These are phyloP conservation scores for Hylia prasina DNA, from an alignment of 2,113 vertebrate genomes.

Conservation along the genomic window DNA sequence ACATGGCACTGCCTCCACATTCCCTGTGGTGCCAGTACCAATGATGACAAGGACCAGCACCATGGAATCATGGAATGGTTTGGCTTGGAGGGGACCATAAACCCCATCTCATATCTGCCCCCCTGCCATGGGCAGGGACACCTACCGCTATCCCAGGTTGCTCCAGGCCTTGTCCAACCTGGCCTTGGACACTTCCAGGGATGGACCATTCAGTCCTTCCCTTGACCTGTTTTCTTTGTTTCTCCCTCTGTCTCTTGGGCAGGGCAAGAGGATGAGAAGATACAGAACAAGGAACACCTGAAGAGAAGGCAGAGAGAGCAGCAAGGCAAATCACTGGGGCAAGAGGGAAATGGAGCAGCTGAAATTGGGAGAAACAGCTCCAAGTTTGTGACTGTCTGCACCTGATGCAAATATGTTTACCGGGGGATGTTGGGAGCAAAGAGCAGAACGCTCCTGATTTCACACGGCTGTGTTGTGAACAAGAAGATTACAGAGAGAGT, in stretches of 20 bases:
- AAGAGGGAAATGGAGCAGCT: not conserved
- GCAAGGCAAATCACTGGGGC: not conserved
- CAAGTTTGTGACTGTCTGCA: slow-evolving; percentile 13
- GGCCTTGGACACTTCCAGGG: not conserved
- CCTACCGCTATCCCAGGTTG: not conserved
- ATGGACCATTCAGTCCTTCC: not conserved
- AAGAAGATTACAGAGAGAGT: not conserved
- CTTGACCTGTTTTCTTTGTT: not conserved
- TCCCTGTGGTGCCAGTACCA: not conserved
- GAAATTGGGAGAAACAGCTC: not conserved
- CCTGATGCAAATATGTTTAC: slow-evolving; percentile 8
- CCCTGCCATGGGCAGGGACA: not conserved
- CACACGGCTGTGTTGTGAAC: not conserved
- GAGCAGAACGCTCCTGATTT: not conserved
- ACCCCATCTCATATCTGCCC: not conserved
- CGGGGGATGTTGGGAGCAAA: not conserved
- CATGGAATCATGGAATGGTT: not conserved
- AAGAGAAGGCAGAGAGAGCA: not conserved
- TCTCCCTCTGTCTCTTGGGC: not conserved
- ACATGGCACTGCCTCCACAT: not conserved
- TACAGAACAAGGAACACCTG: not conserved
- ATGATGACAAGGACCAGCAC: not conserved
- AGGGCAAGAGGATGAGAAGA: not conserved
- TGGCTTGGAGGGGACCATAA: not conserved
- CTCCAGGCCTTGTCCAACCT: accelerated